Evolutionary conservation across 53 echinoderm and acorn worm genomes (phyloP).

Genomic region (Hippasteria phrygiana): DNA sequence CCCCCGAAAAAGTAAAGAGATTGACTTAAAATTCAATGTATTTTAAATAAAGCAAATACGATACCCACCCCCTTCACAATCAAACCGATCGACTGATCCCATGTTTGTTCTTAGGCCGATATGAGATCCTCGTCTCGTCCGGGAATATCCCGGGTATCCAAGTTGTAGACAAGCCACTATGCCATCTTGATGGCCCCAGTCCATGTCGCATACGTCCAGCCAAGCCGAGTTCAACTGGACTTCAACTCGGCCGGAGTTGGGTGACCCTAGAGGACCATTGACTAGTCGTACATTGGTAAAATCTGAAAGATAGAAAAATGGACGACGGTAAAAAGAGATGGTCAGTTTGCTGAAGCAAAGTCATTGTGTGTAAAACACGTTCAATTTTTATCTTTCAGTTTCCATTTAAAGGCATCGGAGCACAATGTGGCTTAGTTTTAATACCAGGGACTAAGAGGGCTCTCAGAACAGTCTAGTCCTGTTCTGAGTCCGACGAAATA

Average conservation of each 20-base stretch:
- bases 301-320: not conserved
- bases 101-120: not conserved
- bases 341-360: too few relatives aligned
- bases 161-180: constrained; percentile 18
- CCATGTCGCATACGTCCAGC: constrained; percentile 8
- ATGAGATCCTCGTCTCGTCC: not conserved
- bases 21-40: too few relatives aligned
- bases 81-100: not conserved
- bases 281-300: not conserved
- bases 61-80: not conserved
- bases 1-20: not conserved
- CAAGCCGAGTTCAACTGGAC: not conserved
- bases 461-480: too few relatives aligned
- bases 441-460: too few relatives aligned
- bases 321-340: too few relatives aligned
- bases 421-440: too few relatives aligned
- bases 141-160: constrained; percentile 10
- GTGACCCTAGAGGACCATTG: not conserved
- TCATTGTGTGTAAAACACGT: too few relatives aligned
- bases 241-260: constrained; percentile 41
- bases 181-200: not conserved
- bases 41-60: too few relatives aligned
- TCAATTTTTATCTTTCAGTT: too few relatives aligned
- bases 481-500: too few relatives aligned
- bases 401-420: too few relatives aligned